These are phyloP conservation scores for Drosophila vallismaia DNA, from an alignment of 2,888 invertebrate genomes.

Conservation along the genomic window DNA sequence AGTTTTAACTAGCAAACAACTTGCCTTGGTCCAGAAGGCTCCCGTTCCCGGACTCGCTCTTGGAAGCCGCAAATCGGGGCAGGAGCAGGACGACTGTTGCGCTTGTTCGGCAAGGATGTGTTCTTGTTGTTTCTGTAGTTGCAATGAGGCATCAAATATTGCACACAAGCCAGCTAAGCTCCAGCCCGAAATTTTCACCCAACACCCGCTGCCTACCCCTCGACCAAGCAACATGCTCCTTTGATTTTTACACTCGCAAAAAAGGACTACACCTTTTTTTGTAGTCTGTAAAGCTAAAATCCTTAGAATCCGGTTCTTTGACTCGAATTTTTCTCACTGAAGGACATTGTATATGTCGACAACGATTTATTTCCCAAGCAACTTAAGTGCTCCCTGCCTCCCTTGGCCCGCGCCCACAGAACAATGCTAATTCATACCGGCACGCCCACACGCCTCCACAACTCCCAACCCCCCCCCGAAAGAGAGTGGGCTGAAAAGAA, in stretches of 20 bases:
- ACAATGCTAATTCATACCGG: slow-evolving; percentile 50
- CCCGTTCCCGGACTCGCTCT: slow-evolving; percentile 3
- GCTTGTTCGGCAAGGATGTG: slow-evolving; percentile 56
- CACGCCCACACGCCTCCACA: slow-evolving; percentile 23
- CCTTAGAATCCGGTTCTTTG: background rate
- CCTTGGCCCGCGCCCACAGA: slow-evolving; percentile 17
- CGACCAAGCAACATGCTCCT: background rate
- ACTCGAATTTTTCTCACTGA: background rate
- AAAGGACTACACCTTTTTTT: background rate
- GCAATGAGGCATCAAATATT: slow-evolving; percentile 75
- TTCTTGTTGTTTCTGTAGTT: slow-evolving; percentile 56
- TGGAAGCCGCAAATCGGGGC: slow-evolving; percentile 26
- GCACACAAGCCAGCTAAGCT: slow-evolving; percentile 28
- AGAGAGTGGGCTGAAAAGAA: slow-evolving; percentile 28
- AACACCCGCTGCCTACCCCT: no score
- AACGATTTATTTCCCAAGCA: slow-evolving; percentile 75
- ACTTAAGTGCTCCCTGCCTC: slow-evolving; percentile 55
- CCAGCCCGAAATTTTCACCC: no score
- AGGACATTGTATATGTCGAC: slow-evolving; percentile 55
- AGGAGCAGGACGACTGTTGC: slow-evolving; percentile 34
- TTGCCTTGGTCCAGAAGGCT: slow-evolving; percentile 35
- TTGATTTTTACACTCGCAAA: background rate
- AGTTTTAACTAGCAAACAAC: slow-evolving; percentile 74
- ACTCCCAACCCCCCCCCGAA: slow-evolving; percentile 15
- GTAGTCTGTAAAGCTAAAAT: no score